Percentiles rank a stretch among this genome's conserved stretches.
phyloP scores from a whole-genome alignment of 1,140 invertebrate species.

The Araneus ventricosus region DNA sequence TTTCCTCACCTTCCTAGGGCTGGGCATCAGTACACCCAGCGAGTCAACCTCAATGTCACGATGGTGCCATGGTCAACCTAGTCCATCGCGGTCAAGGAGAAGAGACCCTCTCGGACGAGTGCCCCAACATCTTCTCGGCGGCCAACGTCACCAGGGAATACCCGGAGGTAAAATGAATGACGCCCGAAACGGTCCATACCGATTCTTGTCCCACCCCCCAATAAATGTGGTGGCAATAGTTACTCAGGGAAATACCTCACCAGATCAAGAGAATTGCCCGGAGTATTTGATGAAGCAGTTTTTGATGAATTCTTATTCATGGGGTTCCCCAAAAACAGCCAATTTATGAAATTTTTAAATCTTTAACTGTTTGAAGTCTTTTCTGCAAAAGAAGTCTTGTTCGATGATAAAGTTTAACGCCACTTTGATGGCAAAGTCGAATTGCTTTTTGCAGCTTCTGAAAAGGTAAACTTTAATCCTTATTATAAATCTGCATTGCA shows the following conservation, averaged over 20 bases:
- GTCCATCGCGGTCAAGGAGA: slow-evolving; percentile 57
- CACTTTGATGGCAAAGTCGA: too few species aligned
- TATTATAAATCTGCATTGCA: too few species aligned
- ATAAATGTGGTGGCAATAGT: neutral
- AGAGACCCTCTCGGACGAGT: slow-evolving; percentile 68
- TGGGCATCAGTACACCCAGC: slow-evolving; percentile 77
- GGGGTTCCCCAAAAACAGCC: too few species aligned
- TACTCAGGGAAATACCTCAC: neutral
- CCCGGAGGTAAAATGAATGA: slow-evolving; percentile 60
- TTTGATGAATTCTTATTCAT: too few species aligned
- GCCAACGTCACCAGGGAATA: slow-evolving; percentile 49
- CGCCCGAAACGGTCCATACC: neutral
- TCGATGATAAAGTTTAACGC: too few species aligned
- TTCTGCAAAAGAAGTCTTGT: too few species aligned
- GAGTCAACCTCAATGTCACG: slow-evolving; percentile 77
- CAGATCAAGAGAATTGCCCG: too few species aligned
- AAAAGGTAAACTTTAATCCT: too few species aligned
- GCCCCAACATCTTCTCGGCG: slow-evolving; percentile 31
- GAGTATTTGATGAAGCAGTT: too few species aligned
- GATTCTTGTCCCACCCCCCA: neutral
- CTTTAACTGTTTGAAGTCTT: too few species aligned
- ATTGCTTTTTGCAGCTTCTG: too few species aligned
- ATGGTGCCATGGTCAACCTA: slow-evolving; percentile 77
- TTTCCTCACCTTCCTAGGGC: slow-evolving; percentile 76
- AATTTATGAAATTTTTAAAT: too few species aligned